These are phyloP conservation scores for Aurelia aurita DNA, from an alignment of 30 jellyfish, hydroid and myxozoan genomes.

Conservation along the genomic window DNA sequence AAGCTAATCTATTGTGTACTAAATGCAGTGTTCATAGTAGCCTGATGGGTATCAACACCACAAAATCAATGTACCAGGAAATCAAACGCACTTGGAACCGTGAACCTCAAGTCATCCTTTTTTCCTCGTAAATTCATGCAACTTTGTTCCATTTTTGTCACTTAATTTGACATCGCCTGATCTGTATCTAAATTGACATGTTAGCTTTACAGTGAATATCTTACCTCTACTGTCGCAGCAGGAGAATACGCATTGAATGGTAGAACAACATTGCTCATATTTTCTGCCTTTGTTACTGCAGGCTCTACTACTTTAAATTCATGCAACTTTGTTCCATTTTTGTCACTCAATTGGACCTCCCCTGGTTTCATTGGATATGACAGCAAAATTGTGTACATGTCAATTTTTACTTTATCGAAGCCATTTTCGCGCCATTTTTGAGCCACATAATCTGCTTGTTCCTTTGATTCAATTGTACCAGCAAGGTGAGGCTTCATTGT, in stretches of 20 bases:
- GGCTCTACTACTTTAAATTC: slow-evolving; percentile 47
- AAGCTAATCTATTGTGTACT: too few species aligned
- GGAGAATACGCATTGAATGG: slow-evolving; percentile 84
- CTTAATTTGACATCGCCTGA: too few species aligned
- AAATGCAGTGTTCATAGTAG: too few species aligned
- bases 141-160: too few species aligned
- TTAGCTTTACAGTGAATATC: not conserved
- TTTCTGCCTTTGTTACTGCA: slow-evolving; percentile 40
- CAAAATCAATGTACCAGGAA: too few species aligned
- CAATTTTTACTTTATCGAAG: slow-evolving; percentile 70
- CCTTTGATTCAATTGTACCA: slow-evolving; percentile 71
- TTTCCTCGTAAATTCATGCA: too few species aligned
- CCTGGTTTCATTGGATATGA: slow-evolving; percentile 85
- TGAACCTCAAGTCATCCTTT: too few species aligned
- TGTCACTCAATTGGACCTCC: slow-evolving; percentile 15
- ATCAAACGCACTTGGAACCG: too few species aligned
- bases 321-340: slow-evolving; percentile 25
- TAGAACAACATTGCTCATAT: slow-evolving; percentile 37
- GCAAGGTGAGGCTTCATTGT: slow-evolving; percentile 75
- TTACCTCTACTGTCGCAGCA: slow-evolving; percentile 54
- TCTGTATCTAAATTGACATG: too few species aligned
- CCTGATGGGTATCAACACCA: too few species aligned
- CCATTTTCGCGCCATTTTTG: slow-evolving; percentile 63
- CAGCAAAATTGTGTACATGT: slow-evolving; percentile 68
- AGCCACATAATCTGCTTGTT: slow-evolving; percentile 64